These are phyloP conservation scores for Nycticorax nycticorax DNA, from an alignment of 2,113 vertebrate genomes.

Conservation along the genomic window DNA sequence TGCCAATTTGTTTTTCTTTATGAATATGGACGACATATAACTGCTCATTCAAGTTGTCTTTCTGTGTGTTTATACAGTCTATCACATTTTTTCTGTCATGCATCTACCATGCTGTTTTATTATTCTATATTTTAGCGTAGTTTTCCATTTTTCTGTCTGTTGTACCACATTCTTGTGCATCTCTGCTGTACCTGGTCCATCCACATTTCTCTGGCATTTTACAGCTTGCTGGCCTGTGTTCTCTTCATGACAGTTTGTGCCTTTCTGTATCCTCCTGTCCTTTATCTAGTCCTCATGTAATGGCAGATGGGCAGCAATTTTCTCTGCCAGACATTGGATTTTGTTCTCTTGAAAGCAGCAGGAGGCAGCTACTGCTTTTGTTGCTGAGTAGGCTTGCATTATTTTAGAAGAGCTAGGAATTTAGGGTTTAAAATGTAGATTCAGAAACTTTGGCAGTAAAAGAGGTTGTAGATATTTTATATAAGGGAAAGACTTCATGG, in stretches of 20 bases:
- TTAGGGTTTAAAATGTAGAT: neutral
- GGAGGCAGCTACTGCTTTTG: neutral
- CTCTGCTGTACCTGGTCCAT: neutral
- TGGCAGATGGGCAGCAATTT: conserved; percentile 1
- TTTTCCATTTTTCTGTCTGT: neutral
- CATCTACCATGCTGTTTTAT: neutral
- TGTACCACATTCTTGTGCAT: neutral
- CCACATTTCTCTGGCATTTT: neutral
- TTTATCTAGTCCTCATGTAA: neutral
- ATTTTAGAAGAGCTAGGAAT: neutral
- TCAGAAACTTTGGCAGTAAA: neutral
- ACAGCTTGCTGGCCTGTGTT: neutral
- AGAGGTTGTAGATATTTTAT: neutral
- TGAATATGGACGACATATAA: neutral
- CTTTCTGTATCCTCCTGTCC: neutral
- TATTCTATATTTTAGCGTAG: accelerated
- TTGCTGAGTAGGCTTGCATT: neutral
- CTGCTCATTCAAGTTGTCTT: neutral
- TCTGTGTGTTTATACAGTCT: neutral
- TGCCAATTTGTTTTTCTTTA: neutral
- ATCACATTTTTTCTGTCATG: neutral
- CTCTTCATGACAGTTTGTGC: neutral
- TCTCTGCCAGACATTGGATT: neutral
- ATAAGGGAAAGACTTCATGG: neutral
- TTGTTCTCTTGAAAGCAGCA: neutral